A percentile compares a stretch with the other conserved stretches of the same genome.
These are phyloP conservation scores for Hycleus phaleratus DNA, from an alignment of 1,140 invertebrate species.

Conservation along the genomic window DNA sequence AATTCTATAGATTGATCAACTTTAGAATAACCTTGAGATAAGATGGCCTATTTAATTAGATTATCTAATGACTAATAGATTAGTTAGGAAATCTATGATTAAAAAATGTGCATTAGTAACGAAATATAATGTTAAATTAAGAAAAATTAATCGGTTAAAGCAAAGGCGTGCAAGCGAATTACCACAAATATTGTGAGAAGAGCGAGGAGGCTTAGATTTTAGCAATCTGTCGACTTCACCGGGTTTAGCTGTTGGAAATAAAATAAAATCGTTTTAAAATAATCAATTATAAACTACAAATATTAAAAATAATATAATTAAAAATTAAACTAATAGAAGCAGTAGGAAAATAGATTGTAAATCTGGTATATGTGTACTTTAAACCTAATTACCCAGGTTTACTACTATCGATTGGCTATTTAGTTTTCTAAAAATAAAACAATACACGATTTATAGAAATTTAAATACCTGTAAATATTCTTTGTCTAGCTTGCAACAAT, in stretches of 20 bases:
- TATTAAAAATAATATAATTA: neutral
- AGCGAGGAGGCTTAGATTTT: slow-evolving; percentile 36
- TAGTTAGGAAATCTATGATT: neutral
- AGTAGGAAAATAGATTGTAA: neutral
- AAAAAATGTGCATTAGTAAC: neutral
- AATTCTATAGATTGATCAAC: too few species aligned
- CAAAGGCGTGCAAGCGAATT: slow-evolving; percentile 34
- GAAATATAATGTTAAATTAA: neutral
- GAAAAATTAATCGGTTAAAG: slow-evolving; percentile 9
- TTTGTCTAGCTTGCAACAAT: slow-evolving; percentile 65
- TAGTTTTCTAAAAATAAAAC: slow-evolving; percentile 10
- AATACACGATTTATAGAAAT: neutral
- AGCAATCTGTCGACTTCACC: slow-evolving; percentile 37
- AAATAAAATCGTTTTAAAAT: neutral
- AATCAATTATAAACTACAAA: slow-evolving; percentile 1
- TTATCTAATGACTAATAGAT: neutral
- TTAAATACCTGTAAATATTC: slow-evolving; percentile 74
- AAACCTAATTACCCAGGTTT: neutral
- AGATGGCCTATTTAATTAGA: too few species aligned
- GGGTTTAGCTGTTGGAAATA: slow-evolving; percentile 33
- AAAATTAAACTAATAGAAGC: neutral
- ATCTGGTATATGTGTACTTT: too few species aligned
- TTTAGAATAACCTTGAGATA: too few species aligned
- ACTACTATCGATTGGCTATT: neutral
- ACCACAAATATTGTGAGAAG: slow-evolving; percentile 40